Evolutionary conservation across 1,140 invertebrate species (phyloP), one percentile per base, ranked within the genome.

Genomic region (Zophobas morio): DNA sequence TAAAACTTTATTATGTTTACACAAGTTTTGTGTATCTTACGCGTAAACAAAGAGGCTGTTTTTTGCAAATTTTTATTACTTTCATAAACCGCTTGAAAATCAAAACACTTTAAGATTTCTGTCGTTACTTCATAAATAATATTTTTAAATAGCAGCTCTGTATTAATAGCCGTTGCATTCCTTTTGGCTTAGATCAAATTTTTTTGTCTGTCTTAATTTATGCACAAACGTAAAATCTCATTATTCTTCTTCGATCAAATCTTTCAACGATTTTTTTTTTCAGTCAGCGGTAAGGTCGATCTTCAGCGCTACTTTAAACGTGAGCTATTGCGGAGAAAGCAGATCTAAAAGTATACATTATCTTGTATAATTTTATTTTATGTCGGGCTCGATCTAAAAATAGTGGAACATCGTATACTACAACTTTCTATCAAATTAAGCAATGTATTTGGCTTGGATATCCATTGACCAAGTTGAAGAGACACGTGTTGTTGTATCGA

Each of bases 61-160:
- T 51, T 66, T 66, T 66, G 60, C 60, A 66, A 66, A 66, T 40
- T 66, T 66, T 66, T 66, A 66, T 66, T 66, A 66, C 60, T 66
- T 66, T 66, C 60, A 66, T 66, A 66, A 66, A 66, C 37, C 60
- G 60, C 20, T 66, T 66, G 60, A 40, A 66, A 66, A 66, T 66
- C 60, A 66, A 66, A 66, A 66, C 60, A 66, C 60, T 66, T 66
- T 66, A 66, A 66, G 60, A 20, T 66, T 40, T 66, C 60, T 66
- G 60, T 66, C 60, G 42, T 66, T 66, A 42, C 60, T 42, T 42
- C 60, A 66, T 66, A 66, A 66, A 66, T 42, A 66, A 66, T 66
- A 66, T 39, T 66, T 66, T 66, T 66, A 66, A 66, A 66, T 66
- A 66, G 39, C 60, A 66, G 40, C 60, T 39, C 6, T 42, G 37